Evolutionary conservation across 2,113 vertebrate species (phyloP).

Genomic region (Oceanites oceanicus): DNA sequence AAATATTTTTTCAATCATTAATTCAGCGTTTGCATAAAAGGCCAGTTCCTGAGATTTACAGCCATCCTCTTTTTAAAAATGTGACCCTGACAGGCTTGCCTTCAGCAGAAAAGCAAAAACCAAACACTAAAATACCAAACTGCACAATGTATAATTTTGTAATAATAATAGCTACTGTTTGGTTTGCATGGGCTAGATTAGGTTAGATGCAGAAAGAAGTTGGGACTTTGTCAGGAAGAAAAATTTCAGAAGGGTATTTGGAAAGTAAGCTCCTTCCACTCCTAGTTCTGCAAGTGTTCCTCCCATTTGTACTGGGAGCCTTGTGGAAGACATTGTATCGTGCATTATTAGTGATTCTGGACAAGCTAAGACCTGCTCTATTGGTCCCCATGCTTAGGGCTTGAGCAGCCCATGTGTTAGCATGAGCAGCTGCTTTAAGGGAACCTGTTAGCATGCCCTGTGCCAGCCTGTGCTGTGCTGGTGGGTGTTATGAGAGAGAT

Average conservation of each 20-base stretch:
- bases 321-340: background rate
- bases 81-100: background rate
- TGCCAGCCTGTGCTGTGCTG: background rate
- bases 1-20: background rate
- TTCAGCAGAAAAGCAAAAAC: background rate
- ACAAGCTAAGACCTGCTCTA: background rate
- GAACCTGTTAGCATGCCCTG: fast-evolving
- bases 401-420: background rate
- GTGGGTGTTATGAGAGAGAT: background rate
- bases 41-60: background rate
- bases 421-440: background rate
- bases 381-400: background rate
- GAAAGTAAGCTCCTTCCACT: background rate
- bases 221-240: background rate
- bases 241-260: background rate
- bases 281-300: fast-evolving
- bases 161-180: background rate
- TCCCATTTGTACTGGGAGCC: background rate
- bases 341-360: background rate
- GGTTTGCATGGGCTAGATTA: background rate
- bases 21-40: background rate
- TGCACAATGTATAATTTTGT: background rate
- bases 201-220: background rate
- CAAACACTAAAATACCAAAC: background rate
- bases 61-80: background rate